Evolutionary conservation across 2,113 vertebrate species (phyloP), one percentile per base, ranked within the genome.

Genomic region (Peromyscus polionotus): DNA sequence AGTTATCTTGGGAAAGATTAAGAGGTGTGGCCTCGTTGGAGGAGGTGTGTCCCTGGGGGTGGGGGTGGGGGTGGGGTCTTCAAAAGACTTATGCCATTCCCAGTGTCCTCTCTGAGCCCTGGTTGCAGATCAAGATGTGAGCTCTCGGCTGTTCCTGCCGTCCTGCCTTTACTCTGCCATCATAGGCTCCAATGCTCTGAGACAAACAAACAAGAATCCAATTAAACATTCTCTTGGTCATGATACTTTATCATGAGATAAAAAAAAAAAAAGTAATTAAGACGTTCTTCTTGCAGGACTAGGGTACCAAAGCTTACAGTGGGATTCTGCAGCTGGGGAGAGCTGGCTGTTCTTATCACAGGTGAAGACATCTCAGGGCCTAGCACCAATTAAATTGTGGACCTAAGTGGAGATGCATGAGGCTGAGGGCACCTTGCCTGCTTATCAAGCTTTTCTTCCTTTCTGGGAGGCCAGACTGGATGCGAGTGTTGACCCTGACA

Each of bases 401-500:
- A 11, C 2, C 31, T 22, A 24, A n/a, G 92, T 19, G 20, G 22
- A 36, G 14, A 31, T 7, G 26, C 17, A 12, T 8, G 45, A 76
- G 24, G 9, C 70, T 39, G 54, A 36, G 24, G n/a, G n/a, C 13
- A 4, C n/a, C 1, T 28, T 16, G 42, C 17, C 61, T 85, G 61
- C 26, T 45, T 48, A n/a, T 22, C 12, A 36, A 67, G 22, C 42
- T 42, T 54, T 31, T 12, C 28, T 39, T 31, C 42, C 14, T 22
- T 26, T 24, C 17, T 11, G 54, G 63, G 73, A 77, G 2, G 45
- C 5, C 83, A 67, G 68, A 70, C 76, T 33, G 5, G 42, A 36
- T 28, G 1, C 17, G 0, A 5, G 12, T 16, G 6, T 26, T 10
- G 45, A 26, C n/a, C 57, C 3, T 57, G 36, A 48, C 45, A 11